Base-by-base conservation (phyloP, 2,797 vertebrate species). In the Channallabes apus region DNA sequence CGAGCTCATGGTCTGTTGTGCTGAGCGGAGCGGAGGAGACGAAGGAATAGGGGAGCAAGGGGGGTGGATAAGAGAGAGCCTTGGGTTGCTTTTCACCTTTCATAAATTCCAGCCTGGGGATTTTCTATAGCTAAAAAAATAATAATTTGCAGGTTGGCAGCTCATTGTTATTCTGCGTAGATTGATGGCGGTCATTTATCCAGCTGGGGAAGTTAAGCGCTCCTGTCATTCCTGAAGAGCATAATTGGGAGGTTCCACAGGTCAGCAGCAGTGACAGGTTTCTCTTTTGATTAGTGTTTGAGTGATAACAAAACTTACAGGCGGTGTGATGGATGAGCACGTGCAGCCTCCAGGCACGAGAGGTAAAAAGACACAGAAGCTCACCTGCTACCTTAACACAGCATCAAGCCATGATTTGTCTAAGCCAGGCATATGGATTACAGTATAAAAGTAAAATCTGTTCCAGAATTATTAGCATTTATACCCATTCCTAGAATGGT, bases 211-310 rank as follows among this genome's bases (percentile, higher is more conserved):
- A 97, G 96, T 96, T 97, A 97, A 97, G 96, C 96, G 96, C 95
- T 95, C 94, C 96, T 96, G 96, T 97, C 96, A 96, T 96, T 96
- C 96, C 94, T 93, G 87, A 94, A 94, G 95, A 95, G 95, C 93
- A 94, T 96, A 97, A 97, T 97, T 97, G 95, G 96, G 96, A 96
- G 95, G 96, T 96, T 96, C 96, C 96, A 96, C 96, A 96, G 96
- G 96, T 96, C 96, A 97, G 93, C 59, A 94, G 89, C 91, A 89
- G 94, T 96, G 96, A 96, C 96, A 95, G 95, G 94, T 94, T 96
- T 96, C 95, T 95, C 96, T 96, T 96, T 96, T 96, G 96, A 97
- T 97, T 96, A 96, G 96, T 95, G 96, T 96, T 95, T 92, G 95
- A 95, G 94, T 96, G 96, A 96, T 97, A 96, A 96, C 95, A 95